phyloP scores from a whole-genome alignment of 30 jellyfish, hydroid and myxozoan species.

The Hydractinia symbiolongicarpus region DNA sequence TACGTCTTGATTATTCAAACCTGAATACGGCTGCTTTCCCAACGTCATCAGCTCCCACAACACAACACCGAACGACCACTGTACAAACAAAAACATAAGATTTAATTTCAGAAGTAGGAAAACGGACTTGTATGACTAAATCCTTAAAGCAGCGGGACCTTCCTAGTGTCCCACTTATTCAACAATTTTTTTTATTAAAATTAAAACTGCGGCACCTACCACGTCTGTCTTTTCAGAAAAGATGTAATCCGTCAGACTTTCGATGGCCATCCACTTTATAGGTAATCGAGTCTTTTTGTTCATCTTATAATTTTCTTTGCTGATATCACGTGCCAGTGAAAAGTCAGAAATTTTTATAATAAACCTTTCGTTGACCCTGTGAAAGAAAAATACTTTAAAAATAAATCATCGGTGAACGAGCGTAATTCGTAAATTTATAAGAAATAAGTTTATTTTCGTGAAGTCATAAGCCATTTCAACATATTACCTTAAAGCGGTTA shows the following conservation, averaged over 20 bases:
- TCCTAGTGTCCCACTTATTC: too few species aligned
- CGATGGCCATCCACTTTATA: slow-evolving; percentile 79
- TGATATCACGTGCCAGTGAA: slow-evolving; percentile 67
- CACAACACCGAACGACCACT: slow-evolving; percentile 92
- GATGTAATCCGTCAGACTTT: slow-evolving; percentile 51
- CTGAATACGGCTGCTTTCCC: slow-evolving; percentile 92
- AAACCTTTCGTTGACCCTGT: slow-evolving; percentile 71
- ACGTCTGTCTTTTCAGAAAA: slow-evolving; percentile 84
- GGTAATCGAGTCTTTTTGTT: slow-evolving; percentile 61
- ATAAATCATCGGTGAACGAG: too few species aligned
- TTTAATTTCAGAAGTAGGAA: neutral
- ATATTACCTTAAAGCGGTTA: too few species aligned
- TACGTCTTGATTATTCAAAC: slow-evolving; percentile 45
- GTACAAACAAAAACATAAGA: neutral
- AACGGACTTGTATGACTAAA: neutral
- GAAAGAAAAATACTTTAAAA: neutral
- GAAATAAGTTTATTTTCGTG: too few species aligned
- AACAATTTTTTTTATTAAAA: neutral
- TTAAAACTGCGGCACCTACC: slow-evolving; percentile 38
- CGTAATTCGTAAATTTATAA: too few species aligned
- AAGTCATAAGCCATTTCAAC: too few species aligned
- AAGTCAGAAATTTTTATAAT: slow-evolving; percentile 61
- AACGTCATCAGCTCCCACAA: slow-evolving; percentile 84
- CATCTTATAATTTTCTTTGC: slow-evolving; percentile 47
- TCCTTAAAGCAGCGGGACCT: neutral